Evolutionary conservation across 64 coral and sea anemone genomes (phyloP), one percentile per base, ranked within the genome.

Genomic region (Montipora sp.): DNA sequence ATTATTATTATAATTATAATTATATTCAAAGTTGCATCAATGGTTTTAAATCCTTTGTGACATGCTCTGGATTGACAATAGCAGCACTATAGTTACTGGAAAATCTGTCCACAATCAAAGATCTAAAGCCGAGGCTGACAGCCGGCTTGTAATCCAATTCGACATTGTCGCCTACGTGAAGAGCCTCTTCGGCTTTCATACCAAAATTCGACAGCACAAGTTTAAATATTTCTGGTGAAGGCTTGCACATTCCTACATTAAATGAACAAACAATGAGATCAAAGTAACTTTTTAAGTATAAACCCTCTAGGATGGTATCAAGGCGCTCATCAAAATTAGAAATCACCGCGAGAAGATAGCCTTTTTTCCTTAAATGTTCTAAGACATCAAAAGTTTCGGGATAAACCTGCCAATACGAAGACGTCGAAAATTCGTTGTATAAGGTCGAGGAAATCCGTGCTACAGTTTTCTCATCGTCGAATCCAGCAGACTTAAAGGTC

Each of bases 271-370:
- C 73, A 47, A 96, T 63, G 47, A 96, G 94, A 44, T 47, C 71
- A 87, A 96, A 96, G 83, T 83, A 94, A 61, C 73, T 67, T 19
- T 70, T 68, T 48, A 96, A 67, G 7, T 75, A n/a, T 12, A 94
- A 59, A 3, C 83, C 59, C 43, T 96, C 92, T 59, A 96, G 70
- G n/a, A 96, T 96, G 61, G 14, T 23, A 65, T 89, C 79, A 57
- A 96, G 79, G 1, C 95, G 87, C 55, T 96, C 95, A 19, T 96
- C 95, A 68, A 94, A 80, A 83, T 96, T 94, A 1, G 95, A 96
- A 79, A 96, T 89, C 6, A 96, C 77, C 9, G 92, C 95, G 48
- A 96, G 57, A 75, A 36, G 59, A 61, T 75, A 83, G 11, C 75
- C 48, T 78, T 48, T 91, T 20, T 91, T 55, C 72, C 80, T 81